Evolutionary conservation across 2,797 vertebrate genomes (phyloP).

Genomic region (Myotis planiceps): DNA sequence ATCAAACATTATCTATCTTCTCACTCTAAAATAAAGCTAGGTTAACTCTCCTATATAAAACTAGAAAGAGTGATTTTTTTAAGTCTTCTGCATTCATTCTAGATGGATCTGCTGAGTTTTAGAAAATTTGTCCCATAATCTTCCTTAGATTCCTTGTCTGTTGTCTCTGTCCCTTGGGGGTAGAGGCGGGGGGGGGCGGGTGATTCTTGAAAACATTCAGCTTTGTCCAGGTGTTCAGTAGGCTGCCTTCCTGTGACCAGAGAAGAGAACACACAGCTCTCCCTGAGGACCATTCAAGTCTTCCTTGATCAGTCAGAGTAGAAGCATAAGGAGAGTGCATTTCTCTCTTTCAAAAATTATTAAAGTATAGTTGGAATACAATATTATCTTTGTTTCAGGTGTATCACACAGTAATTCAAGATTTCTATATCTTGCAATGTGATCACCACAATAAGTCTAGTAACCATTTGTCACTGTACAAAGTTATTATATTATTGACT

Average conservation of each 20-base stretch:
- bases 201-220: neutral
- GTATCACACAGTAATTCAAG: neutral
- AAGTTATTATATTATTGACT: neutral
- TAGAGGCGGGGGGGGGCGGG: accelerated
- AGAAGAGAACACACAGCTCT: neutral
- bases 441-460: neutral
- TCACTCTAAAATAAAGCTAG: neutral
- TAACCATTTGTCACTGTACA: neutral
- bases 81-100: neutral
- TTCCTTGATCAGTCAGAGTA: neutral
- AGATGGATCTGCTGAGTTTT: neutral
- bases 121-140: neutral
- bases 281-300: accelerated
- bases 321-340: neutral
- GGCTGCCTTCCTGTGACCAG: neutral
- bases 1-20: neutral
- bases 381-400: neutral
- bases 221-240: neutral
- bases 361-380: neutral
- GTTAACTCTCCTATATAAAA: neutral
- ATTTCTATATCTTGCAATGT: neutral
- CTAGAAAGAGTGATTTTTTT: neutral
- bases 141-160: neutral
- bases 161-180: neutral
- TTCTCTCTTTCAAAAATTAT: neutral